These are phyloP conservation scores for Drosophila pseudoananassae DNA, from an alignment of 1,140 invertebrate species.

Conservation along the genomic window DNA sequence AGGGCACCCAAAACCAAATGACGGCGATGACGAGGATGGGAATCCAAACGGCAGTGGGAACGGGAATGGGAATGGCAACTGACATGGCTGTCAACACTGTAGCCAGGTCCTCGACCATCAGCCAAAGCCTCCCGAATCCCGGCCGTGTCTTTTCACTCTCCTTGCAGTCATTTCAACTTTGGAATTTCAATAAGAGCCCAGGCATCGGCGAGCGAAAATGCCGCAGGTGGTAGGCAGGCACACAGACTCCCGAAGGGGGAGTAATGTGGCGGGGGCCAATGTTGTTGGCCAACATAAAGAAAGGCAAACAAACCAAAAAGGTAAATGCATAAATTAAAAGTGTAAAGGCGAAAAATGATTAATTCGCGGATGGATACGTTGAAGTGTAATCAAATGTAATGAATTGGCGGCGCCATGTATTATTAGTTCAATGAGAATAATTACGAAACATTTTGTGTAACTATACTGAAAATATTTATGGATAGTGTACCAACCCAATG, in stretches of 20 bases:
- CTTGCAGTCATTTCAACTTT: constrained; percentile 74
- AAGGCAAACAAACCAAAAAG: constrained; percentile 68
- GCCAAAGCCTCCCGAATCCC: constrained; percentile 1
- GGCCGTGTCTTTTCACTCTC: constrained; percentile 3
- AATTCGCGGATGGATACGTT: constrained; percentile 46
- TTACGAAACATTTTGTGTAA: no score
- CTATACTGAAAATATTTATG: no score
- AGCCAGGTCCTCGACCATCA: constrained; percentile 41
- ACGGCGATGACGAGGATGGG: constrained; percentile 45
- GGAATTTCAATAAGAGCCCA: constrained; percentile 71
- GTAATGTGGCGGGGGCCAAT: constrained; percentile 7
- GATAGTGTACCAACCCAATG: no score
- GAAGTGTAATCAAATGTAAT: constrained; percentile 53
- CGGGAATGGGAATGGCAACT: constrained; percentile 30
- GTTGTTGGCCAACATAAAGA: constrained; percentile 32
- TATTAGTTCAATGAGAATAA: not conserved
- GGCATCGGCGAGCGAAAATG: constrained; percentile 46
- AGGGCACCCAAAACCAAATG: constrained; percentile 8
- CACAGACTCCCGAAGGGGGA: not conserved
- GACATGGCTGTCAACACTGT: constrained; percentile 63
- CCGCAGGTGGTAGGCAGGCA: constrained; percentile 67
- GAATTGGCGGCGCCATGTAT: constrained; percentile 14
- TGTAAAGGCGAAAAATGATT: constrained; percentile 71
- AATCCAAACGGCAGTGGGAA: not conserved
- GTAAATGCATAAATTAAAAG: constrained; percentile 79